Conservation (phyloP, 2,888 invertebrate genomes). For the Apoderus coryli region DNA sequence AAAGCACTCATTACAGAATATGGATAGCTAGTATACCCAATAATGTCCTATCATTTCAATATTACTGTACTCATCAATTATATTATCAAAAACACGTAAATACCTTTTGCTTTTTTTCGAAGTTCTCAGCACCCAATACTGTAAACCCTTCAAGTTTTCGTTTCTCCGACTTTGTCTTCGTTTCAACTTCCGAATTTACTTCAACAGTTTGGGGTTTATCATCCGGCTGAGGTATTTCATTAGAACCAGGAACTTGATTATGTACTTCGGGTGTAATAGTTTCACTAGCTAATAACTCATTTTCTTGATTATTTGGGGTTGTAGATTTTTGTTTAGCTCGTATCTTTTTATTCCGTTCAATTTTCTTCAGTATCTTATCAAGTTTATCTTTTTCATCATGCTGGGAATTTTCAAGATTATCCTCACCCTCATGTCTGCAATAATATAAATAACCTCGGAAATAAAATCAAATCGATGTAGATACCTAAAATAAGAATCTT, state of each 20-base stretch:
- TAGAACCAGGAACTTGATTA: no score
- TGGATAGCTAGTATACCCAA: no score
- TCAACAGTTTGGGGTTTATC: slow-evolving; percentile 6
- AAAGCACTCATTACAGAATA: no score
- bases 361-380: slow-evolving; percentile 42
- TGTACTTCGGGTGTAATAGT: no score
- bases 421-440: slow-evolving; percentile 35
- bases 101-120: slow-evolving; percentile 41
- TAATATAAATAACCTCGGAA: slow-evolving; percentile 9
- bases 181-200: slow-evolving; percentile 13
- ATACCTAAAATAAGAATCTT: slow-evolving; percentile 19
- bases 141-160: slow-evolving; percentile 40
- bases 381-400: slow-evolving; percentile 39
- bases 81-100: no score
- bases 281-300: slow-evolving; percentile 18
- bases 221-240: slow-evolving; percentile 6
- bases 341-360: slow-evolving; percentile 40
- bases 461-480: slow-evolving; percentile 12
- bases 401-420: slow-evolving; percentile 24
- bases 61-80: no score
- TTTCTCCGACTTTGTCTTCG: slow-evolving; percentile 16
- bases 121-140: slow-evolving; percentile 49
- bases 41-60: no score
- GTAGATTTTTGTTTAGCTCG: slow-evolving; percentile 26
- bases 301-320: slow-evolving; percentile 20